Conservation (phyloP, 2,888 invertebrate species). For the Octodonta nipae region DNA sequence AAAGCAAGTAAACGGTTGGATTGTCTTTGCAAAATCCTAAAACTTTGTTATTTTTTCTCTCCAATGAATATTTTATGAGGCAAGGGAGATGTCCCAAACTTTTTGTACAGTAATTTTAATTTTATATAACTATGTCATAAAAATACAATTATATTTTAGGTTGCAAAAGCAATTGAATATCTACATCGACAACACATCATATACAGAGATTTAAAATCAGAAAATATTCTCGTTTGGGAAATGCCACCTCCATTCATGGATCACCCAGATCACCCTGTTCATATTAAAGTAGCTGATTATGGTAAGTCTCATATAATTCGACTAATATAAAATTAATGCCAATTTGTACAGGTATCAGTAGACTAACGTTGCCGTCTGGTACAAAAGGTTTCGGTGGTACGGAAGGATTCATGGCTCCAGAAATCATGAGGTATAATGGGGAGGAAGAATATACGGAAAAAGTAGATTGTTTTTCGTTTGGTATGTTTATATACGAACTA, state of each 20-base stretch:
- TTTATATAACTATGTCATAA: no score
- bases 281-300: slow-evolving; percentile 93
- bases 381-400: slow-evolving; percentile 97
- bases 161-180: slow-evolving; percentile 88
- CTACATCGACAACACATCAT: slow-evolving; percentile 86
- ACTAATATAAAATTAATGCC: neutral
- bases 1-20: no score
- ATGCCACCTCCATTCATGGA: slow-evolving; percentile 70
- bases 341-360: slow-evolving; percentile 55
- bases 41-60: no score
- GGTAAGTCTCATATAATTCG: slow-evolving; percentile 37
- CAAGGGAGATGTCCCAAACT: no score
- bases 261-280: slow-evolving; percentile 55
- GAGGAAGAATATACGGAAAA: slow-evolving; percentile 98
- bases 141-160: slow-evolving; percentile 45
- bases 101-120: neutral
- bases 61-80: no score
- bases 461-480: slow-evolving; percentile 97
- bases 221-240: slow-evolving; percentile 96
- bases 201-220: slow-evolving; percentile 86
- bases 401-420: slow-evolving; percentile 98
- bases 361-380: slow-evolving; percentile 76
- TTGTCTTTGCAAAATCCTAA: no score
- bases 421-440: slow-evolving; percentile 95
- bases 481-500: slow-evolving; percentile 95